These are phyloP conservation scores for Hypena proboscidalis DNA, from an alignment of 2,888 invertebrate species.

Conservation along the genomic window DNA sequence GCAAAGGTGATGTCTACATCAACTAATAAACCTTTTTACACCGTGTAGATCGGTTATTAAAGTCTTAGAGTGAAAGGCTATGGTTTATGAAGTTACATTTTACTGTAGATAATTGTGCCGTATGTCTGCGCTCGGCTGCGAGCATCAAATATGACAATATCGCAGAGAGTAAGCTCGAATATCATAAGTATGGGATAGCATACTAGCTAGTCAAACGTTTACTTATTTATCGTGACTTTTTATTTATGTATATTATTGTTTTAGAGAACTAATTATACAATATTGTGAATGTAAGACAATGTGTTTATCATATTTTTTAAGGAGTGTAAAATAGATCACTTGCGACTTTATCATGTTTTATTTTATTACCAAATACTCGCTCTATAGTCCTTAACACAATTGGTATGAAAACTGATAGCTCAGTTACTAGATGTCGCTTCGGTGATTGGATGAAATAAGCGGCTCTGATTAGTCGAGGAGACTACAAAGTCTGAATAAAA, in stretches of 20 bases:
- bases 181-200: conserved; percentile 24
- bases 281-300: conserved; percentile 52
- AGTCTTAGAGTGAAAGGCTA: no score
- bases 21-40: no score
- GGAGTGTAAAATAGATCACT: conserved; percentile 67
- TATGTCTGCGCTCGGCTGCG: not conserved
- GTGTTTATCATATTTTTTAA: conserved; percentile 66
- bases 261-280: conserved; percentile 50
- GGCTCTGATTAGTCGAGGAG: no score
- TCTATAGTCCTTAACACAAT: no score
- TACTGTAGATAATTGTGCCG: not conserved
- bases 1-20: no score
- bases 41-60: no score
- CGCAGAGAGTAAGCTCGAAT: conserved; percentile 24
- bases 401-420: no score
- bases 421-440: no score
- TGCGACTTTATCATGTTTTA: conserved; percentile 46
- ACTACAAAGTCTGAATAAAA: no score
- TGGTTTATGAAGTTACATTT: no score
- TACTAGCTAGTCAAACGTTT: conserved; percentile 67
- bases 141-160: conserved; percentile 33
- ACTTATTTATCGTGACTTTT: conserved; percentile 47
- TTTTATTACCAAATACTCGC: no score
- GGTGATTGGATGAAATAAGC: no score
- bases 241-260: conserved; percentile 46